Base-by-base conservation (phyloP, 2,113 vertebrate genomes). In the Felis chaus region DNA sequence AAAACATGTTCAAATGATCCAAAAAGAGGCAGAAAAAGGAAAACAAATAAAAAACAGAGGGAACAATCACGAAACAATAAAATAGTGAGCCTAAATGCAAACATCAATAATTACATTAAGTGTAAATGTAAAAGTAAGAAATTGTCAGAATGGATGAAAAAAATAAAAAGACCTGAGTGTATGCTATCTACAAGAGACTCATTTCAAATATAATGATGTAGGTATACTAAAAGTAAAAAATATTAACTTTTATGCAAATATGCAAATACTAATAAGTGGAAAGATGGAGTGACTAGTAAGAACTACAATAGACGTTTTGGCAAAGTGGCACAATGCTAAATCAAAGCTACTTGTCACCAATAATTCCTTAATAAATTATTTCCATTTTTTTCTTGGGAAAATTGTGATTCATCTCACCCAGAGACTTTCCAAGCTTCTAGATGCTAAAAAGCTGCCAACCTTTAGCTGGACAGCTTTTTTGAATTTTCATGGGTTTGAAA, bases 331-430 rank as follows among this genome's bases (percentile, higher is more conserved):
- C 12, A 50, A 18, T 93, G 53, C 16, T 92, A 23, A 89, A 85
- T 89, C 23, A 80, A 89, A 92, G 48, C 74, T 55, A 76, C 31
- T 82, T 90, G 50, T 90, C 61, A 86, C 69, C 68, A 86, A 48
- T 82, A 96, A 87, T 78, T 92, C 27, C 79, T 97, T 87, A 92
- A 80, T 55, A 85, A 79, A 69, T 29, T 78, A 36, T 31, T 87
- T 86, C 11, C 15, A 86, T 86, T 92, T 7, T 93, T 96, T 95
- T 71, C 39, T 39, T 57, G 82, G 27, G 5, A 63, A 95, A 53
- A 25, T 31, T 88, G 93, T 84, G 33, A 1, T 74, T 79, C 41
- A 11, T 91, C 39, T 91, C 79, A 88, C 29, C 45, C 41, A 73
- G 3, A 93, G 50, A 79, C 15, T 8, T 91, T 95, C 10, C 79